Percentiles rank a stretch among this genome's conserved stretches.
These are phyloP conservation scores for Araneus ventricosus DNA, from an alignment of 1,140 invertebrate genomes.

Conservation along the genomic window DNA sequence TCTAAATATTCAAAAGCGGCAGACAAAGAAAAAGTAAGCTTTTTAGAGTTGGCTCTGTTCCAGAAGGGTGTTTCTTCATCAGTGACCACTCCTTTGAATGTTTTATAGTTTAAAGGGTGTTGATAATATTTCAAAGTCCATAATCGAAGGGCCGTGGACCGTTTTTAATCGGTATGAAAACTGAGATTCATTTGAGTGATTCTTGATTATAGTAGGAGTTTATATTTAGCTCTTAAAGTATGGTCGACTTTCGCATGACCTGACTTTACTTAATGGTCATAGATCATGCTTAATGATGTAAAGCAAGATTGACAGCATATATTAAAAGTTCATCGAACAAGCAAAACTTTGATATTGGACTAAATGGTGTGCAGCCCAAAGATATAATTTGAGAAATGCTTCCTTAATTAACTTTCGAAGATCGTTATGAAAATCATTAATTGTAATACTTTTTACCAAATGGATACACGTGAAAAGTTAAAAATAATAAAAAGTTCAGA, in stretches of 20 bases:
- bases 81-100: conserved; percentile 3
- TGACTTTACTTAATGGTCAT: neutral
- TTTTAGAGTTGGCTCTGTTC: neutral
- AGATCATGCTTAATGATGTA: neutral
- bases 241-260: neutral
- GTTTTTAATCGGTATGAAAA: neutral
- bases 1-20: neutral
- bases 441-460: too few species aligned
- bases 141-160: neutral
- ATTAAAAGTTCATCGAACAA: too few species aligned
- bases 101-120: neutral
- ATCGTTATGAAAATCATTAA: too few species aligned
- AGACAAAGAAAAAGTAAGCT: neutral
- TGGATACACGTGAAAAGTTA: too few species aligned
- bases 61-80: conserved; percentile 11
- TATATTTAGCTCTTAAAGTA: neutral
- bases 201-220: neutral
- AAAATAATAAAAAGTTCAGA: too few species aligned
- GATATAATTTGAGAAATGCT: too few species aligned
- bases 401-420: too few species aligned
- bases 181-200: neutral
- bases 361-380: too few species aligned
- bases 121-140: conserved; percentile 7
- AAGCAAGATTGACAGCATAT: neutral
- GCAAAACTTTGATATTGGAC: too few species aligned